phyloP scores from a whole-genome alignment of 2,888 invertebrate genomes.

The Acanthosepion esculentum region DNA sequence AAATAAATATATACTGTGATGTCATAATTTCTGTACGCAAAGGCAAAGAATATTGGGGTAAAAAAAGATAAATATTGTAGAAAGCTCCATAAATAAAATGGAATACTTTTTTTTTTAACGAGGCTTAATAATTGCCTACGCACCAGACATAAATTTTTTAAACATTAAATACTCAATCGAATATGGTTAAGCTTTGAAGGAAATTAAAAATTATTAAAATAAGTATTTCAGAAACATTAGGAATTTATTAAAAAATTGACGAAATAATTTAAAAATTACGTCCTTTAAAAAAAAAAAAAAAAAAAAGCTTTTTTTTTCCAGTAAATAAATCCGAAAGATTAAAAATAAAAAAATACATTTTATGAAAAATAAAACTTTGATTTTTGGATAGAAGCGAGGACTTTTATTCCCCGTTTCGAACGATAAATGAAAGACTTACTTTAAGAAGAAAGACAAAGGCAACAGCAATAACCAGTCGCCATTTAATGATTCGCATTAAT shows the following conservation, averaged over 20 bases:
- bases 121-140: no score
- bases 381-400: background rate
- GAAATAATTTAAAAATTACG: background rate
- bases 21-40: no score
- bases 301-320: background rate
- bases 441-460: background rate
- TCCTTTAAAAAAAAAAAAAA: background rate
- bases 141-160: background rate
- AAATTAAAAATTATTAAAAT: background rate
- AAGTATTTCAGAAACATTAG: background rate
- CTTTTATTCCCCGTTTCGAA: background rate
- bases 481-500: conserved; percentile 21
- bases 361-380: background rate
- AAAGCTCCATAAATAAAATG: no score
- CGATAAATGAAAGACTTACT: background rate
- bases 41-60: no score
- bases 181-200: background rate
- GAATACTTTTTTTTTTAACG: no score
- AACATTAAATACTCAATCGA: background rate
- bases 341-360: background rate
- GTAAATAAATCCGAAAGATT: background rate
- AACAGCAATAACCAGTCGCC: background rate
- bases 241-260: background rate
- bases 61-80: no score
- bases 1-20: no score